These are phyloP conservation scores for Aspidapion aeneum DNA, from an alignment of 2,888 invertebrate species.

Conservation along the genomic window DNA sequence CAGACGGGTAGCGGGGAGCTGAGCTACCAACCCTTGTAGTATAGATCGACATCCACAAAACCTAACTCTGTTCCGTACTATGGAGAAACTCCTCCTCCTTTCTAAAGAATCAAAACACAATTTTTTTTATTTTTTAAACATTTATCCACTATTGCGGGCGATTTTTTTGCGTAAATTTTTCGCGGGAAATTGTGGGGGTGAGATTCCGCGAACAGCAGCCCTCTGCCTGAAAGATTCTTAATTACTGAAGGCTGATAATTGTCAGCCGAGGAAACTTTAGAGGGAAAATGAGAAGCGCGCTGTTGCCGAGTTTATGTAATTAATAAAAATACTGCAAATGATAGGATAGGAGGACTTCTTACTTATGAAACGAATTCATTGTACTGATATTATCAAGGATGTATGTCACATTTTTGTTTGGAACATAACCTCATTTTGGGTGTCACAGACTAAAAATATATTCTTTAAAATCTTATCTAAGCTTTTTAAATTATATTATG, in stretches of 20 bases:
- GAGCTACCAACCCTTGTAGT: background rate
- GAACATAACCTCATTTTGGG: no score
- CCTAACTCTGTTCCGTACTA: no score
- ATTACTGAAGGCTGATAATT: background rate
- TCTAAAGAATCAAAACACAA: background rate
- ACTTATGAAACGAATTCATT: no score
- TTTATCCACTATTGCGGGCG: background rate
- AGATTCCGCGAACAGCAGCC: background rate
- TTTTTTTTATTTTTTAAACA: background rate
- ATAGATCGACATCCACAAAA: background rate
- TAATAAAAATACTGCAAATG: no score
- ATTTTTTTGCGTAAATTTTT: background rate
- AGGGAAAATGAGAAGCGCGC: background rate
- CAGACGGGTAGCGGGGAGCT: background rate
- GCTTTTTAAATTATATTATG: no score
- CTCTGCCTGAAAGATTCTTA: background rate
- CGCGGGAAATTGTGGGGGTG: background rate
- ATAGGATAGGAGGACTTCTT: no score
- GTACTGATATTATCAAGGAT: no score
- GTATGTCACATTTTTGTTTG: no score
- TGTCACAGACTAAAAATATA: no score
- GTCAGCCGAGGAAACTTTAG: background rate
- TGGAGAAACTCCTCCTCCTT: background rate
- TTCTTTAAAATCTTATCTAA: no score
- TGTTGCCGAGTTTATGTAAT: background rate